phyloP scores from a whole-genome alignment of 2,797 vertebrate species.

The Mionectes olivaceus region DNA sequence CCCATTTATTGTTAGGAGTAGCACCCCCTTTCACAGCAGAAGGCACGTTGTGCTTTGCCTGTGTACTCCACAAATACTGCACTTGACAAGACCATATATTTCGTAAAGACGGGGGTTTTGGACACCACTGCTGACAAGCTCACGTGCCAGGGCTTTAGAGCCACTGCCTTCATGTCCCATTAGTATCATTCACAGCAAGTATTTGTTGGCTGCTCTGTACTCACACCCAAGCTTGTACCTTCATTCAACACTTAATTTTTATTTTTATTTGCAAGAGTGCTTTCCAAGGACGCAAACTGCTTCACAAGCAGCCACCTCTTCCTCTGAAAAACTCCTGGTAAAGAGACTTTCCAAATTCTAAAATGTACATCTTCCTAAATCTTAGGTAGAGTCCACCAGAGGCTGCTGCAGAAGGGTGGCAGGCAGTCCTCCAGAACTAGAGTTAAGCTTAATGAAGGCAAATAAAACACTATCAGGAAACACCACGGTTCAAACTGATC shows the following conservation, averaged over 20 bases:
- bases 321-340: neutral
- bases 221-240: accelerated
- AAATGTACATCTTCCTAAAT: neutral
- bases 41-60: neutral
- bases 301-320: neutral
- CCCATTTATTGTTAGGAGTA: neutral
- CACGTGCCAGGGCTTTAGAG: neutral
- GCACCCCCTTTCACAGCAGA: neutral
- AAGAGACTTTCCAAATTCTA: neutral
- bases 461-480: neutral
- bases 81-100: neutral
- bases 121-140: neutral
- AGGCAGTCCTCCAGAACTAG: neutral
- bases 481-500: neutral
- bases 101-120: neutral
- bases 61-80: neutral
- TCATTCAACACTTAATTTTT: neutral
- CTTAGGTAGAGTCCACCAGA: neutral
- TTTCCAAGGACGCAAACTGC: neutral
- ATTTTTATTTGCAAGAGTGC: neutral
- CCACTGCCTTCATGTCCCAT: neutral
- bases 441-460: neutral
- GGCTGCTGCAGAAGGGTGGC: neutral
- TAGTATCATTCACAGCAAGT: accelerated
- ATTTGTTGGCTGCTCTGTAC: neutral